Conservation (phyloP, 2,113 vertebrate species). For the Coptodon rendalli region DNA sequence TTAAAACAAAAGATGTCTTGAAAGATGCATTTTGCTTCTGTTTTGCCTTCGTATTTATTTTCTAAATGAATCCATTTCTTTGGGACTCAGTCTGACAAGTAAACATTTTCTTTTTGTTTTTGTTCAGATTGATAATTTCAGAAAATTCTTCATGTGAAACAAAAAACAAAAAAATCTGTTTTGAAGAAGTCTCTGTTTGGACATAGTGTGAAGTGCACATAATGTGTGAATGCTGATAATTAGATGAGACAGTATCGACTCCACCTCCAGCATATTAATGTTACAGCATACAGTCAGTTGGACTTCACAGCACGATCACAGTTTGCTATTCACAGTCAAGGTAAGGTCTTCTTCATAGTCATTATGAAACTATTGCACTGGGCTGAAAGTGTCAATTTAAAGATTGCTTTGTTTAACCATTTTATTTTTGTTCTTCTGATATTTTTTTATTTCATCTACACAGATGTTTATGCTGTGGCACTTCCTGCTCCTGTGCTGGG, state of each 20-base stretch:
- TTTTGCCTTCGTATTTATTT: background rate
- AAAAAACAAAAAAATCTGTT: rapidly evolving
- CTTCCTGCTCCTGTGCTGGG: slow-evolving; percentile 6
- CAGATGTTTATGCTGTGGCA: slow-evolving; percentile 18
- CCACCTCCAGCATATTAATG: background rate
- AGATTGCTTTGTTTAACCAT: background rate
- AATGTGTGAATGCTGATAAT: background rate
- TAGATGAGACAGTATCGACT: background rate
- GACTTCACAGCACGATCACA: background rate
- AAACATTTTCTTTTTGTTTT: background rate
- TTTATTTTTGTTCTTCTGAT: background rate
- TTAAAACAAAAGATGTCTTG: background rate
- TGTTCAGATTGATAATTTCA: background rate
- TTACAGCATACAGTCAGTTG: background rate
- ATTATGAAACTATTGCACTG: background rate
- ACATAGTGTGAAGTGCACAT: background rate
- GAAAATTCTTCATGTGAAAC: background rate
- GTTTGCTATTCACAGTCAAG: background rate
- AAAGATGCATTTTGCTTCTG: background rate
- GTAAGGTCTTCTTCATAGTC: background rate
- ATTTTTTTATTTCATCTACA: background rate
- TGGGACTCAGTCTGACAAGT: background rate
- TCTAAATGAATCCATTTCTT: background rate
- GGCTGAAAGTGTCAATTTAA: background rate
- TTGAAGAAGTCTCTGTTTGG: background rate